Evolutionary conservation across 2,113 vertebrate genomes (phyloP).

Genomic region (Tylochromis polylepis): DNA sequence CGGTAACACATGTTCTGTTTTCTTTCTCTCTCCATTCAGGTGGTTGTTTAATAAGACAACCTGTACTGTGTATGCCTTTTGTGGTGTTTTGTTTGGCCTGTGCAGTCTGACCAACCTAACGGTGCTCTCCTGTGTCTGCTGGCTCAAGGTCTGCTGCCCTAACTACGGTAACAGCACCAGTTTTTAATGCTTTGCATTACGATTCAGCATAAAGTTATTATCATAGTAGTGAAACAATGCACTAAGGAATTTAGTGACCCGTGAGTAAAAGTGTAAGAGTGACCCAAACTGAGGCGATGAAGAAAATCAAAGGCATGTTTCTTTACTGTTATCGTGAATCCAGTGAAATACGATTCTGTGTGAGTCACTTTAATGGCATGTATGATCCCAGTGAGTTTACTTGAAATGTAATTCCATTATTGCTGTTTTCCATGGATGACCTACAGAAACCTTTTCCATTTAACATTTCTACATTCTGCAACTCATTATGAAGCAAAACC

Average conservation of each 20-base stretch:
- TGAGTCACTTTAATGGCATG: not conserved
- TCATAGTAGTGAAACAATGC: not conserved
- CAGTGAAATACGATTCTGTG: not conserved
- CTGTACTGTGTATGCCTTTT: conserved; percentile 80
- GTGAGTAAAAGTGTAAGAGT: not conserved
- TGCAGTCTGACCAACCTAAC: conserved; percentile 83
- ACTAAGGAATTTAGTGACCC: not conserved
- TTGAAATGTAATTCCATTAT: not conserved
- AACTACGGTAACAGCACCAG: conserved; percentile 74
- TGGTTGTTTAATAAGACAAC: conserved; percentile 74
- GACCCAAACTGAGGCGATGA: not conserved
- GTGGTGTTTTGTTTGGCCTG: conserved; percentile 81
- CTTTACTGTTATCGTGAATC: not conserved
- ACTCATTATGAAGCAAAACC: not conserved
- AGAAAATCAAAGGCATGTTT: not conserved
- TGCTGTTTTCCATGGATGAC: not conserved
- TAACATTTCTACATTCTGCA: not conserved
- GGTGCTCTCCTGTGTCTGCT: conserved; percentile 81
- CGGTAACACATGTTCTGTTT: not conserved
- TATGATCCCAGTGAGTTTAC: not conserved
- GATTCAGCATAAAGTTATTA: not conserved
- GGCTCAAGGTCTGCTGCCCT: conserved; percentile 84
- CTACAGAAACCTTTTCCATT: not conserved
- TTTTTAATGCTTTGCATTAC: not conserved
- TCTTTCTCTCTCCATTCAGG: conserved; percentile 57